Evolutionary conservation across 1,140 invertebrate species (phyloP).

Genomic region (Magallana gigas): DNA sequence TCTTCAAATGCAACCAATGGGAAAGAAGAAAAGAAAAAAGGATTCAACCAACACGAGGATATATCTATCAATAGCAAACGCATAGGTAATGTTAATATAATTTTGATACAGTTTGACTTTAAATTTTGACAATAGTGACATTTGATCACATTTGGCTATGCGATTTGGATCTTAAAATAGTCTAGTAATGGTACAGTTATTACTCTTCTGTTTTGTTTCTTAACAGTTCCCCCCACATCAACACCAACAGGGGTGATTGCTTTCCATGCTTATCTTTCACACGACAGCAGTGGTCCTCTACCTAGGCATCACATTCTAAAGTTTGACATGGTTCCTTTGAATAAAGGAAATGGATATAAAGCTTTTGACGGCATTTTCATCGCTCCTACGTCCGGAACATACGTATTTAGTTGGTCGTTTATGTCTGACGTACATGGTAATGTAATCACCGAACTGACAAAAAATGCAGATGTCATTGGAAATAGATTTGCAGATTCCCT

Average conservation of each 20-base stretch:
- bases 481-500: background rate
- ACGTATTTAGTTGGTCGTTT: constrained; percentile 32
- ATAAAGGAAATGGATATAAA: constrained; percentile 29
- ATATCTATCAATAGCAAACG: no score
- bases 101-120: no score
- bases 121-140: no score
- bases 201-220: no score
- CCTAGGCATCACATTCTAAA: background rate
- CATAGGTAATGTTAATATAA: no score
- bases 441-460: background rate
- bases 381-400: background rate
- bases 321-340: background rate
- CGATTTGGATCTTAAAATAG: no score
- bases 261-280: constrained; percentile 14
- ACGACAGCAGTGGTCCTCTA: background rate
- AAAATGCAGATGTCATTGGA: background rate
- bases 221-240: background rate
- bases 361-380: constrained; percentile 14
- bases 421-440: background rate
- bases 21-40: no score
- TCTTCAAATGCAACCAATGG: no score
- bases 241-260: background rate
- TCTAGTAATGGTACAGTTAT: no score
- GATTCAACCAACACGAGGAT: no score
- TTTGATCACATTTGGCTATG: no score